These are phyloP conservation scores for Aulostomus chinensis DNA, from an alignment of 2,797 vertebrate species.

Conservation along the genomic window DNA sequence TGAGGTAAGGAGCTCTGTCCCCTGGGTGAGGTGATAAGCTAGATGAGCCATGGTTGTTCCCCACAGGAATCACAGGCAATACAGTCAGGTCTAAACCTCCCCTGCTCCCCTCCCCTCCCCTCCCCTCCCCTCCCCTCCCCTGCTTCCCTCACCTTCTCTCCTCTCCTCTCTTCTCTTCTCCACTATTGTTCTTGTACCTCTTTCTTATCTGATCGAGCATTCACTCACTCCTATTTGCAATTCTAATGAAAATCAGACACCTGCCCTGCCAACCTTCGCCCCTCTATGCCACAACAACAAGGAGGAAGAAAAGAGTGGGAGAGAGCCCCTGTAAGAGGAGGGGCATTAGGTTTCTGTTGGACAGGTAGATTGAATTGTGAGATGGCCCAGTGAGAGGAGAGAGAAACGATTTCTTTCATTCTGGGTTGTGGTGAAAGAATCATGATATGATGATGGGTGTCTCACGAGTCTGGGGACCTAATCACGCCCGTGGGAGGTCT, in stretches of 20 bases:
- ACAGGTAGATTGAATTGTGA: constrained; percentile 81
- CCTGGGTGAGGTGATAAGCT: constrained; percentile 37
- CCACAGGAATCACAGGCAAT: constrained; percentile 44
- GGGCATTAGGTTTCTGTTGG: constrained; percentile 80
- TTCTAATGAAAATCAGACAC: constrained; percentile 97
- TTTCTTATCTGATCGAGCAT: constrained; percentile 86
- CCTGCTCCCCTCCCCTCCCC: constrained; percentile 18
- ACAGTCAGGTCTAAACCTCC: constrained; percentile 49
- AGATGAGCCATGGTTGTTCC: constrained; percentile 51
- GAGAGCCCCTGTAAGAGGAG: constrained; percentile 73
- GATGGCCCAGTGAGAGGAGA: constrained; percentile 67
- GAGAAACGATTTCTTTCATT: constrained; percentile 85
- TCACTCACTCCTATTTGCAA: constrained; percentile 86
- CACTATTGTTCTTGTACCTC: constrained; percentile 53
- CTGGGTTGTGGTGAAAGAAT: constrained; percentile 68
- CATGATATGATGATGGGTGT: constrained; percentile 68
- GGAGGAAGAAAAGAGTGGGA: constrained; percentile 54
- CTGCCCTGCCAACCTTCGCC: constrained; percentile 85
- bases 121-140: constrained; percentile 28
- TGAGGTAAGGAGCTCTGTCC: constrained; percentile 38
- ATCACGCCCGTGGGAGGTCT: constrained; percentile 67
- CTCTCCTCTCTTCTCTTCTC: constrained; percentile 9
- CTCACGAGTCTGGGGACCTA: constrained; percentile 56
- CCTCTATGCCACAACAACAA: constrained; percentile 75
- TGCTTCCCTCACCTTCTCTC: constrained; percentile 4